These are phyloP conservation scores for Aegotheles bennettii DNA, from an alignment of 2,113 vertebrate genomes.

Conservation along the genomic window DNA sequence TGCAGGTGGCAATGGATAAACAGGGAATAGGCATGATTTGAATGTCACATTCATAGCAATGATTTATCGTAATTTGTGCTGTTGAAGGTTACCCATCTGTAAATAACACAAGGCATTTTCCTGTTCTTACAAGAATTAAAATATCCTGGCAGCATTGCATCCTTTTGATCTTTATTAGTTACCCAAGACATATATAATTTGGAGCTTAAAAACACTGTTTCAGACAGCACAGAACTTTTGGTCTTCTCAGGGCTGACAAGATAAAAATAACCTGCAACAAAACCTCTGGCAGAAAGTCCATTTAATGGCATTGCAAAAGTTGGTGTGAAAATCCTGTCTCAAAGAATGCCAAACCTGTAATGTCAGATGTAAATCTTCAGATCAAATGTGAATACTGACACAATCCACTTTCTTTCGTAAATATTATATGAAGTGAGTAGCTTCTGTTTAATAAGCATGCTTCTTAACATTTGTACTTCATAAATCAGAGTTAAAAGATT, in stretches of 20 bases:
- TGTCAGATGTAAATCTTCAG: background rate
- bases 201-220: background rate
- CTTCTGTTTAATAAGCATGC: background rate
- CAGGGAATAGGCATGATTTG: background rate
- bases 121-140: background rate
- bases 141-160: background rate
- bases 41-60: background rate
- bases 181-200: background rate
- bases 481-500: background rate
- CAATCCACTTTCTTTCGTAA: background rate
- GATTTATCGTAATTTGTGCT: background rate
- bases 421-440: background rate
- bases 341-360: background rate
- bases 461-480: background rate
- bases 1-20: background rate
- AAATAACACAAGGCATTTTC: background rate
- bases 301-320: background rate
- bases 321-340: background rate
- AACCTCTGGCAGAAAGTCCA: background rate
- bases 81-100: background rate
- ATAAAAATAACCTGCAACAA: background rate
- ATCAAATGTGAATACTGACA: background rate
- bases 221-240: background rate
- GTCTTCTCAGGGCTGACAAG: background rate
- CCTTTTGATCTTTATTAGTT: background rate